phyloP scores from a whole-genome alignment of 2,797 vertebrate genomes.

The Coranthus polyacanthus region DNA sequence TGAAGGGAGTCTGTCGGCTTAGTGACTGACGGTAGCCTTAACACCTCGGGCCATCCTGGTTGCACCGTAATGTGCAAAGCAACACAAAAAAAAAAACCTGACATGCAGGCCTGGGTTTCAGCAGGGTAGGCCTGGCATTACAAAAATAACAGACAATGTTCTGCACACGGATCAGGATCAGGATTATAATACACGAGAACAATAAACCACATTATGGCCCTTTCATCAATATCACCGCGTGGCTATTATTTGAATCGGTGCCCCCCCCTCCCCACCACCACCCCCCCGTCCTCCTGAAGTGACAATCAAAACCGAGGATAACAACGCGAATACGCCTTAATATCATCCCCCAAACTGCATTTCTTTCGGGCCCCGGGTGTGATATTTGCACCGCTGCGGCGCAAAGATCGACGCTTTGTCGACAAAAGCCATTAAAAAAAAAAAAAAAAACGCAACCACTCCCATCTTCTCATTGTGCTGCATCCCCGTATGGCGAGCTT shows the following conservation, averaged over 20 bases:
- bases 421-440: constrained; percentile 62
- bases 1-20: not conserved
- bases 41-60: constrained; percentile 7
- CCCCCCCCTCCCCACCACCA: too few relatives aligned
- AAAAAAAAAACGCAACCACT: constrained; percentile 71
- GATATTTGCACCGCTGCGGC: constrained; percentile 1
- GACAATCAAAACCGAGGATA: not conserved
- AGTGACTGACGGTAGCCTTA: constrained; percentile 3
- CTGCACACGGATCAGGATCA: constrained; percentile 5
- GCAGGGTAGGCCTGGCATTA: constrained; percentile 27
- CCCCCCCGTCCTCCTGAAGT: too few relatives aligned
- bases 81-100: constrained; percentile 16
- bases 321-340: not conserved
- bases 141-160: not conserved
- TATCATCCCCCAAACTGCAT: not conserved
- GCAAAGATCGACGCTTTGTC: constrained; percentile 31
- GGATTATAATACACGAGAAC: not conserved
- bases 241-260: not conserved
- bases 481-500: constrained; percentile 73
- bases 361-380: not conserved
- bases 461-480: constrained; percentile 78
- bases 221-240: not conserved
- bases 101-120: constrained; percentile 31
- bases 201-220: constrained; percentile 10
- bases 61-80: constrained; percentile 22